These are phyloP conservation scores for Cyanistes caeruleus DNA, from an alignment of 2,113 vertebrate species.

Conservation along the genomic window DNA sequence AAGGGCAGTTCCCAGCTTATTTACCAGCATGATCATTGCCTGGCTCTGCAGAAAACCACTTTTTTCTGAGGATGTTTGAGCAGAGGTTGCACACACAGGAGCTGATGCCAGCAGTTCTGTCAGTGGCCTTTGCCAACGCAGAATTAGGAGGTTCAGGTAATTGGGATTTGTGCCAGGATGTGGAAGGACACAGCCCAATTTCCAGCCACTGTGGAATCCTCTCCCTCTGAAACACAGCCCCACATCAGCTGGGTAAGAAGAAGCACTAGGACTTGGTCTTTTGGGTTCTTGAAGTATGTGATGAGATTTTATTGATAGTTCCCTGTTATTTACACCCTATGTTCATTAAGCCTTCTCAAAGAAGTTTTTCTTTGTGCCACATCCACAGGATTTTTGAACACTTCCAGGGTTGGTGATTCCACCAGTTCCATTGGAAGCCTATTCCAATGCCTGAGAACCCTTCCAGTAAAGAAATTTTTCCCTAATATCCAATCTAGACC, in stretches of 20 bases:
- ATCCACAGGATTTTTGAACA: background rate
- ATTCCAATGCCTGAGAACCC: background rate
- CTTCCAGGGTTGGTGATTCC: background rate
- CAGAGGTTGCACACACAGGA: fast-evolving
- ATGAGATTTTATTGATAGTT: background rate
- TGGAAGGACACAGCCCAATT: background rate
- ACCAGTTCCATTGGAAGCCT: background rate
- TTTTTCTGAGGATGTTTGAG: background rate
- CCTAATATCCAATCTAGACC: background rate
- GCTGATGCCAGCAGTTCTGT: background rate
- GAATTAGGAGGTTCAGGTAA: background rate
- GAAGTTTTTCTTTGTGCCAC: background rate
- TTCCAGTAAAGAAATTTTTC: background rate
- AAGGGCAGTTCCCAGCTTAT: background rate
- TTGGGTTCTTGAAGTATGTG: background rate
- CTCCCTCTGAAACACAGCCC: background rate
- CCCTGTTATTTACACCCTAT: background rate
- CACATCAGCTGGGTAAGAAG: background rate
- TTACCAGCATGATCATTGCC: fast-evolving
- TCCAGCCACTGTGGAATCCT: background rate
- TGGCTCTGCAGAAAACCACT: background rate
- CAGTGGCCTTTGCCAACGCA: fast-evolving
- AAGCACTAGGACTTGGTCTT: background rate
- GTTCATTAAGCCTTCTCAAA: background rate
- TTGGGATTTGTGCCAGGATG: background rate